These are phyloP conservation scores for Coccyzus lansbergi DNA, from an alignment of 2,797 vertebrate species.

Conservation along the genomic window DNA sequence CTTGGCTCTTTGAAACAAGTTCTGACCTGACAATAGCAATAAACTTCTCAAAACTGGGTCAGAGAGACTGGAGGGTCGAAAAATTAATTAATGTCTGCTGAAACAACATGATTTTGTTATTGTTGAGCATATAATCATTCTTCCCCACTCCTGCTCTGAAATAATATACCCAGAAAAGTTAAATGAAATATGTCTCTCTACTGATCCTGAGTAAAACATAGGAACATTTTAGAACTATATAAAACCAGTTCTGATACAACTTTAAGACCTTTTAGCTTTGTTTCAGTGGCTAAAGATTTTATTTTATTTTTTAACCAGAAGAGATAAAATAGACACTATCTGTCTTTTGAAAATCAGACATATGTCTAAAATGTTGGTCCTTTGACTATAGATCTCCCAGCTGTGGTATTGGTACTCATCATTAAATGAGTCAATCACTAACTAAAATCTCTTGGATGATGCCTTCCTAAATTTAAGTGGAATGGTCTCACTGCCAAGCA, in stretches of 20 bases:
- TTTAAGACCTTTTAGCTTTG: neutral
- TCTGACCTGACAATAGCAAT: constrained; percentile 66
- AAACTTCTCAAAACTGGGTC: constrained; percentile 56
- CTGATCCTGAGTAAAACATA: neutral
- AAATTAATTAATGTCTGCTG: constrained; percentile 23
- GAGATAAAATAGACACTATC: neutral
- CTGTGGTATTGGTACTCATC: neutral
- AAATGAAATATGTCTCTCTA: neutral
- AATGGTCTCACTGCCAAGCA: neutral
- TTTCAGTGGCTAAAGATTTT: neutral
- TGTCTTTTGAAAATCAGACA: neutral
- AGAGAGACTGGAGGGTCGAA: constrained; percentile 32
- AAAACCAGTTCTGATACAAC: neutral
- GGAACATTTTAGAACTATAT: neutral
- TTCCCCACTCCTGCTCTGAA: neutral
- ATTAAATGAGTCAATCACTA: neutral
- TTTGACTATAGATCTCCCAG: neutral
- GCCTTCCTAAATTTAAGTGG: neutral
- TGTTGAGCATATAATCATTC: neutral
- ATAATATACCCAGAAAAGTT: neutral
- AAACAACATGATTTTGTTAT: neutral
- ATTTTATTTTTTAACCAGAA: neutral
- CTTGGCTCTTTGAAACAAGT: constrained; percentile 56
- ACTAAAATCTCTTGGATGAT: neutral
- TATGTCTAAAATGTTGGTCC: neutral